Evolutionary conservation across 2,113 vertebrate species (phyloP), one percentile per base, ranked within the genome.

Genomic region (Tautogolabrus adspersus): DNA sequence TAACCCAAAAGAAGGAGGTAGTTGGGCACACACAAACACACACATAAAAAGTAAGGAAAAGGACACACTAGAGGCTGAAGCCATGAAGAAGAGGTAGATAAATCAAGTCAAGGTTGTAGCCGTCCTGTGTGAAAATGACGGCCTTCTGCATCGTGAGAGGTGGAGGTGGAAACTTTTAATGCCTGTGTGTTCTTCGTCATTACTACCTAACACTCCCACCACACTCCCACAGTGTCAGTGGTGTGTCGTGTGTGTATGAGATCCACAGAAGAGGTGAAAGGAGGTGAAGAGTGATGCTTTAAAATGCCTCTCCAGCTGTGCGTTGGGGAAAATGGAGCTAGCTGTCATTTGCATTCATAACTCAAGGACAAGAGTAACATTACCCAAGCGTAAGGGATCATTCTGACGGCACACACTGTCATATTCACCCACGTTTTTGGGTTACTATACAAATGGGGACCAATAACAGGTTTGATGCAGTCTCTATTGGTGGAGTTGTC

Each of bases 351-450:
- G 78, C 83, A 85, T 85, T 80, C 18, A 76, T 21, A 83, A 74
- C 81, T 87, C 61, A 90, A 87, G 87, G 90, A 89, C 82, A n/a
- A 72, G 82, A 77, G 85, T 69, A 67, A 63, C 82, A 79, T 89
- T 84, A 89, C 57, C 63, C 5, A 16, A 82, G 85, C 26, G 34
- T 62, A 67, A 82, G 62, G 66, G 75, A 88, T 86, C 72, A 52
- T 57, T 81, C 64, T 66, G 72, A 66, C 1, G 8, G 30, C 69
- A 61, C 58, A 59, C 70, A 46, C 69, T 22, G 54, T 5, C 26
- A 34, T 11, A 75, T 0, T 11, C 37, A 75, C 38, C 22, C 77
- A 22, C 22, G 4, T 47, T 19, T 34, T 47, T 62, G 42, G 63
- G 38, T 51, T 66, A 8, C n/a, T 34, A 16, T n/a, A 22, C 49